Evolutionary conservation across 2,113 vertebrate genomes (phyloP).

Genomic region (Brienomyrus longianalis): DNA sequence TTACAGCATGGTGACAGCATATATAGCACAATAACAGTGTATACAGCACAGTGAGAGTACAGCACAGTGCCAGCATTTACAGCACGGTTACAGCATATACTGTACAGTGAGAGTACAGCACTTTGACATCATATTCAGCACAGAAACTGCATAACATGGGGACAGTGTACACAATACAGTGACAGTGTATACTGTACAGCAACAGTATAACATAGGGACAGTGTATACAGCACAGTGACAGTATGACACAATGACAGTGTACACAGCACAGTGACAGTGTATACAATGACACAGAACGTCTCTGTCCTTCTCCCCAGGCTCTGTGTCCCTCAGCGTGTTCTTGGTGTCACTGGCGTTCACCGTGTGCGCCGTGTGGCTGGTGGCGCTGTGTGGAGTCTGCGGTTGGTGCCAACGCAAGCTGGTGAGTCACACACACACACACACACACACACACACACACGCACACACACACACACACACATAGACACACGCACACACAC

Average conservation of each 20-base stretch:
- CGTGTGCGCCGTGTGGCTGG: slow-evolving; percentile 91
- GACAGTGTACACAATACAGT: background rate
- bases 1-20: background rate
- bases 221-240: background rate
- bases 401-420: slow-evolving; percentile 98
- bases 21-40: background rate
- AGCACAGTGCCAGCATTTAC: background rate
- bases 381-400: slow-evolving; percentile 94
- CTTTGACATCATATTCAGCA: background rate
- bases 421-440: slow-evolving; percentile 66
- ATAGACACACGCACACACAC: no score
- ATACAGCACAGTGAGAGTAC: background rate
- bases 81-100: background rate
- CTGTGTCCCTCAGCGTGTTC: slow-evolving; percentile 83
- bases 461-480: background rate
- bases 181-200: background rate
- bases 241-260: background rate
- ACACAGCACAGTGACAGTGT: background rate
- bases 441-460: background rate
- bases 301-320: slow-evolving; percentile 57
- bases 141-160: background rate
- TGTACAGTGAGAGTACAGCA: background rate
- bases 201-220: background rate
- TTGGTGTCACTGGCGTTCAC: slow-evolving; percentile 93
- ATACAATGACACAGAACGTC: background rate